Evolutionary conservation across 2,113 vertebrate genomes (phyloP), one percentile per base, ranked within the genome.

Genomic region (Proteles cristata): DNA sequence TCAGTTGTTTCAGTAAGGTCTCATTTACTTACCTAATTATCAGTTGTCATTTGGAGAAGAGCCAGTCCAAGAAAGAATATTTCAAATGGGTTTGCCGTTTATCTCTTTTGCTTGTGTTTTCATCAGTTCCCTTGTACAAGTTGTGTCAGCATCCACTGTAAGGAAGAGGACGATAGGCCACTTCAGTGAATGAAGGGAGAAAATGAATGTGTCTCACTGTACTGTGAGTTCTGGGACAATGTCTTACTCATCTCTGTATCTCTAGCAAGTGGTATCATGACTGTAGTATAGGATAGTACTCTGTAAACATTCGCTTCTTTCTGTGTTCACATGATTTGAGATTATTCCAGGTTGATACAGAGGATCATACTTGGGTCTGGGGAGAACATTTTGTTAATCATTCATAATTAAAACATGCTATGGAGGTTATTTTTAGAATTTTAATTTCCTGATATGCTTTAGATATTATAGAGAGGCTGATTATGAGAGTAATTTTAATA

Each of bases 1-100:
- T 65, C 74, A 96, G 63, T 81, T 79, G 4, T 98, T 97, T 97
- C 88, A 90, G 73, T 91, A 93, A 97, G 96, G 90, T 97, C 90
- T 92, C 50, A 85, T 95, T 98, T 73, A 12, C 31, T 97, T 96
- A 97, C 65, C 96, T 76, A 96, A 93, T 97, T 92, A 66, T 83
- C 66, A 88, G 9, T 61, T 97, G 93, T 96, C 93, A 88, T 82
- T 85, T 95, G 96, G 66, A 97, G 73, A 95, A 58, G 5, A 87
- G 63, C 31, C 90, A 96, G 26, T 3, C 11, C 80, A 76, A 87
- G 58, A 90, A 92, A 94, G 80, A 92, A 17, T 88, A 81, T 35
- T 95, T 96, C 28, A 45, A 11, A 80, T 66, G 58, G 43, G 43
- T 91, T 96, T 71, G 11, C 33, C 15, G 65, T 90, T 89, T 97